Percentiles rank a stretch among this genome's conserved stretches.
These are phyloP conservation scores for Alcedo quadribrachys DNA, from an alignment of 2,797 vertebrate genomes.

Conservation along the genomic window DNA sequence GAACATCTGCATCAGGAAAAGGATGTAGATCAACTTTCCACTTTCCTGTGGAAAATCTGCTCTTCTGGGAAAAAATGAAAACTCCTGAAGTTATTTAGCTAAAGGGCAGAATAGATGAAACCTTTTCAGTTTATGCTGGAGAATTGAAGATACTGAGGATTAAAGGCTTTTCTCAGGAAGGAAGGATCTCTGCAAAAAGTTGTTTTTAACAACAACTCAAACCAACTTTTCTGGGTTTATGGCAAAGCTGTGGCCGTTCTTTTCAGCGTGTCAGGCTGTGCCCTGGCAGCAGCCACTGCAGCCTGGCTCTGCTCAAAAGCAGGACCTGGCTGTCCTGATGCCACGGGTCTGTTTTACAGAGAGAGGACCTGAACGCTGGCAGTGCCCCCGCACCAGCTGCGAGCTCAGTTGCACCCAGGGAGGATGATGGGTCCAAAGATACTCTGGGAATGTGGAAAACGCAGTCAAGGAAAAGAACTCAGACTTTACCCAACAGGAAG, in stretches of 20 bases:
- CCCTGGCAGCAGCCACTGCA: not conserved
- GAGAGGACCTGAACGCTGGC: not conserved
- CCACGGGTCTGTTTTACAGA: slow-evolving; percentile 6
- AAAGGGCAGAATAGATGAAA: not conserved
- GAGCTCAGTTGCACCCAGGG: not conserved
- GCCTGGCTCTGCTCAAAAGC: not conserved
- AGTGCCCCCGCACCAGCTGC: not conserved
- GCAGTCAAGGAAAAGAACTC: slow-evolving; percentile 90
- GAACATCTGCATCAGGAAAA: slow-evolving; percentile 22
- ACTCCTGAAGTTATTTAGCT: not conserved
- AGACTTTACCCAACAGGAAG: slow-evolving; percentile 89
- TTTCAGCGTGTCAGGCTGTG: rapidly evolving
- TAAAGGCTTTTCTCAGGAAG: not conserved
- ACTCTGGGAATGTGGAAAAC: slow-evolving; percentile 62
- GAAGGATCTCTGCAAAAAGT: not conserved
- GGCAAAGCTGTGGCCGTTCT: not conserved
- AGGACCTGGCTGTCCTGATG: not conserved
- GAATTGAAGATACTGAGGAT: not conserved
- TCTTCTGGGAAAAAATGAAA: not conserved
- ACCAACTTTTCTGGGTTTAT: not conserved
- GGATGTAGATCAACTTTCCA: not conserved
- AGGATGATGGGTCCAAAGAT: not conserved
- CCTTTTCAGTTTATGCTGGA: not conserved
- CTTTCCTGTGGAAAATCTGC: slow-evolving; percentile 31
- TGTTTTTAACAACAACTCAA: not conserved